These are phyloP conservation scores for Pectinophora gossypiella DNA, from an alignment of 1,140 invertebrate genomes.

Conservation along the genomic window DNA sequence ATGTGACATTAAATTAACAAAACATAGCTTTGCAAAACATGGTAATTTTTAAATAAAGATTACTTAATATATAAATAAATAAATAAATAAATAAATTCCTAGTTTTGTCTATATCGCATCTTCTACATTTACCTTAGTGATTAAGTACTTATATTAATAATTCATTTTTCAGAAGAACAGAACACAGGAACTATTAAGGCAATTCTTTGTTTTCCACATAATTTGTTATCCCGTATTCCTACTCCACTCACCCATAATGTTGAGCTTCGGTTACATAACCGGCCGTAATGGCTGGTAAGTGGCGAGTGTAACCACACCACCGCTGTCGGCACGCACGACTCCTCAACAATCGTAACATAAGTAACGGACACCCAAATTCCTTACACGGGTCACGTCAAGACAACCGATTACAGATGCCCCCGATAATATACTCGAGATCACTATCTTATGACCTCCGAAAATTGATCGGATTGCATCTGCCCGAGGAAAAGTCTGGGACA, in stretches of 20 bases:
- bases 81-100: too few relatives aligned
- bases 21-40: too few relatives aligned
- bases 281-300: slow-evolving; percentile 35
- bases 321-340: slow-evolving; percentile 19
- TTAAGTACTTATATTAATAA: too few relatives aligned
- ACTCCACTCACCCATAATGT: slow-evolving; percentile 28
- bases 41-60: too few relatives aligned
- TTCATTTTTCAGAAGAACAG: too few relatives aligned
- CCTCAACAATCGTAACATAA: slow-evolving; percentile 17
- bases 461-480: slow-evolving; percentile 41
- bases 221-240: slow-evolving; percentile 4
- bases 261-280: slow-evolving; percentile 38
- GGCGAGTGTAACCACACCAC: slow-evolving; percentile 22
- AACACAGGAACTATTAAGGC: too few relatives aligned
- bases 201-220: too few relatives aligned
- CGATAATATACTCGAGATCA: slow-evolving; percentile 25
- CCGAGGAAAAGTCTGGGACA: slow-evolving; percentile 30
- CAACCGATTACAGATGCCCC: slow-evolving; percentile 36
- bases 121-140: too few relatives aligned
- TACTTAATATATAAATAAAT: too few relatives aligned
- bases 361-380: slow-evolving; percentile 42
- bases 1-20: too few relatives aligned
- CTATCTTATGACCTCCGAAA: slow-evolving; percentile 46
- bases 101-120: too few relatives aligned
- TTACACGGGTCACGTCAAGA: slow-evolving; percentile 33